Evolutionary conservation across 2,797 vertebrate species (phyloP), one percentile per base, ranked within the genome.

Genomic region (Acipenser transmontanus): DNA sequence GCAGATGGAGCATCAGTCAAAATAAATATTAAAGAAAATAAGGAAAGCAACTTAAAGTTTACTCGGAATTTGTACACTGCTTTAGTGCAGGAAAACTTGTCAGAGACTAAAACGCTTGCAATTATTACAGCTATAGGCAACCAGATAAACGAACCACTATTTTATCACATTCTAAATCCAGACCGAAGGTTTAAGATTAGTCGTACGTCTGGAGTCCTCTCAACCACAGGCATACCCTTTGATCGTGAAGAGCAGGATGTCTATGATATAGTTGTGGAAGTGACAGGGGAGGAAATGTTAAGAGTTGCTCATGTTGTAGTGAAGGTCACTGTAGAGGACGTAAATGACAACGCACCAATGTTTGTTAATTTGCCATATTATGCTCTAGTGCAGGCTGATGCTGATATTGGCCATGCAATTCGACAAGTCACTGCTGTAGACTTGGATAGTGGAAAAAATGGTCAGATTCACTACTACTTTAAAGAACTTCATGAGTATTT

Each of bases 341-440:
- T 87, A 62, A 99, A 99, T 59, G 97, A 99, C 81, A 97, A 98
- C 0, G 78, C 81, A 6, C 97, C 97, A 0, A 84, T 94, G 83
- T 99, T 99, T 74, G 87, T 99, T 69, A 94, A 93, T 80, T 91
- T 98, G 73, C 97, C 97, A 0, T 99, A 99, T 82, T 95, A 97
- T 0, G 94, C 93, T 2, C 82, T 93, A 6, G 91, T 97, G 57
- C 94, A 95, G 76, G 87, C 95, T 74, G 95, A 98, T 0, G 85
- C 93, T 0, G 89, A 91, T 63, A 88, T 85, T 64, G 95, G 93
- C 61, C 91, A 95, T 0, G 66, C 93, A 54, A 93, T 99, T 72
- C 87, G 88, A 7, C 82, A 70, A 14, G 94, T 99, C n/a, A 92
- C 92, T 1, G 96, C 94, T 4, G 73, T 97, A 7, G 97, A 99